These are phyloP conservation scores for Pelecanus crispus DNA, from an alignment of 2,113 vertebrate genomes.

Conservation along the genomic window DNA sequence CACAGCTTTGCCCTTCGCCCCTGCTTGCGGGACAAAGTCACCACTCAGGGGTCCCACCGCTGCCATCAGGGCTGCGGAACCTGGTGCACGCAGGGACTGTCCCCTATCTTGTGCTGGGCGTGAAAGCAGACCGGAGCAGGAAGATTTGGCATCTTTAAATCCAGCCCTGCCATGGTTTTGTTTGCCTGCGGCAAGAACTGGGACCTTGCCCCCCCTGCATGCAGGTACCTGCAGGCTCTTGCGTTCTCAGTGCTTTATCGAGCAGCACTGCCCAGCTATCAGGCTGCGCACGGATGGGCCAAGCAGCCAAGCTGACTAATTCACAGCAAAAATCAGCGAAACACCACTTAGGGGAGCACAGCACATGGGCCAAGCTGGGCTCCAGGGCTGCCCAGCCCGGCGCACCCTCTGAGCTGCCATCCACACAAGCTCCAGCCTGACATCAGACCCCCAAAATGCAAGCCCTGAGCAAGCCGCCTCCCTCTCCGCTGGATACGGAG, in stretches of 20 bases:
- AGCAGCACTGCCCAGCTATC: background rate
- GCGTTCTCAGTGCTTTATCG: background rate
- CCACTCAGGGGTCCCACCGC: background rate
- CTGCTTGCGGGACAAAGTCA: background rate
- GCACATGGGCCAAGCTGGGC: background rate
- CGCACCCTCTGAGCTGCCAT: background rate
- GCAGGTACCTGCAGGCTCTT: background rate
- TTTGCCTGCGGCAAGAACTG: background rate
- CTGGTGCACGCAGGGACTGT: background rate
- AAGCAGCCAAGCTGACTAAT: background rate
- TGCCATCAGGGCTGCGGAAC: background rate
- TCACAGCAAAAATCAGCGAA: background rate
- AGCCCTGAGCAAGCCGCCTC: background rate
- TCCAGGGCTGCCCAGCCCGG: background rate
- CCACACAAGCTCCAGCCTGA: background rate
- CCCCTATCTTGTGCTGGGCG: rapidly evolving
- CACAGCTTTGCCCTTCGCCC: background rate
- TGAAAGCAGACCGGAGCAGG: background rate
- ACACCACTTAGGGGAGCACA: background rate
- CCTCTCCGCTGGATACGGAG: rapidly evolving
- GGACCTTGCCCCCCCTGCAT: background rate
- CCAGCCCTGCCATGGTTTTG: background rate
- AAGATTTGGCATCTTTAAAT: background rate
- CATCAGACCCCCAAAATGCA: rapidly evolving
- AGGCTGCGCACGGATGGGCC: background rate